Evolutionary conservation across 2,113 vertebrate genomes (phyloP).

Genomic region (Boulengeromyrus knoepffleri): DNA sequence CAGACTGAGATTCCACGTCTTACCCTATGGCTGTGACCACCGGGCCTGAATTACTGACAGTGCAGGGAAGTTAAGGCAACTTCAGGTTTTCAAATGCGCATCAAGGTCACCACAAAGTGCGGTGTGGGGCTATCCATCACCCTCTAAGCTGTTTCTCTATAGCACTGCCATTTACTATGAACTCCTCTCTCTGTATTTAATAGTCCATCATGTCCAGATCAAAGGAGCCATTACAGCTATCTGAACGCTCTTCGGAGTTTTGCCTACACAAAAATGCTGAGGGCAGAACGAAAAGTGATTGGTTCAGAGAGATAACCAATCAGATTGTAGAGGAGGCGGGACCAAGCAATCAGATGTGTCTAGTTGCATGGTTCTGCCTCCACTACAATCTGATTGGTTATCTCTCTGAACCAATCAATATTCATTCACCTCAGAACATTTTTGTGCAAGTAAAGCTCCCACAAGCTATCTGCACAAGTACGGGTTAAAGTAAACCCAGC

Average conservation of each 20-base stretch:
- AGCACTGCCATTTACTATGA: neutral
- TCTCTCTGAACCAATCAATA: neutral
- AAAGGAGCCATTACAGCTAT: neutral
- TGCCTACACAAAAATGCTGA: neutral
- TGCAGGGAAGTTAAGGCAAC: constrained; percentile 13
- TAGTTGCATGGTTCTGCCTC: neutral
- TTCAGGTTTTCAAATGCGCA: neutral
- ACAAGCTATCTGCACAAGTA: neutral
- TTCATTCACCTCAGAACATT: neutral
- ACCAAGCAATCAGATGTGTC: neutral
- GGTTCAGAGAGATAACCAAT: neutral
- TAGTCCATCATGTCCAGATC: no score
- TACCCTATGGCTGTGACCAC: neutral
- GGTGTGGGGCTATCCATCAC: neutral
- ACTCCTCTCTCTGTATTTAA: neutral
- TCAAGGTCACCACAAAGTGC: neutral
- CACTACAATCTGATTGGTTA: neutral
- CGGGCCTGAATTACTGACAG: neutral
- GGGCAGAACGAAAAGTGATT: neutral
- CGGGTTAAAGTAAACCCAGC: neutral
- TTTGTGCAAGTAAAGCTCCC: neutral
- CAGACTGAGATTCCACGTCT: neutral
- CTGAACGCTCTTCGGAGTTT: neutral
- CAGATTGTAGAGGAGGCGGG: neutral
- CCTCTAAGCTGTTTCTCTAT: neutral